Evolutionary conservation across 2,888 invertebrate species (phyloP).

Genomic region (Drosophila leonis): DNA sequence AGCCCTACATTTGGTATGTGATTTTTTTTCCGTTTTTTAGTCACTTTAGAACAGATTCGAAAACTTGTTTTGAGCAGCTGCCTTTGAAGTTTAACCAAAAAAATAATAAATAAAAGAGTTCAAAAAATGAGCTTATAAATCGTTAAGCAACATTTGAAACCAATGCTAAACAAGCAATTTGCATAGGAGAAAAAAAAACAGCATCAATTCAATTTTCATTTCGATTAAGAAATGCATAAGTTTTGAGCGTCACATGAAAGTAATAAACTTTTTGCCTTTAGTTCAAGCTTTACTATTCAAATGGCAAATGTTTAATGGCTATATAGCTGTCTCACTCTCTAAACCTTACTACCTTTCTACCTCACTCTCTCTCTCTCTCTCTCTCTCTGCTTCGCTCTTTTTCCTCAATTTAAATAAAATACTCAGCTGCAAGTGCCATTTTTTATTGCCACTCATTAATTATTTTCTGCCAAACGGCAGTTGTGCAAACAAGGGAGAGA

Average conservation of each 20-base stretch:
- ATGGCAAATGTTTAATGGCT: slow-evolving; percentile 24
- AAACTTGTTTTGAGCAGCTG: slow-evolving; percentile 68
- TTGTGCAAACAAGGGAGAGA: slow-evolving; percentile 63
- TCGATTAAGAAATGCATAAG: slow-evolving; percentile 20
- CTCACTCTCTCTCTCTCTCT: background rate
- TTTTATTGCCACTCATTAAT: slow-evolving; percentile 55
- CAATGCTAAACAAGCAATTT: slow-evolving; percentile 38
- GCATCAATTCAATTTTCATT: slow-evolving; percentile 22
- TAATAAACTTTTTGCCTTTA: background rate
- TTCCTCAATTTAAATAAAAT: slow-evolving; percentile 33
- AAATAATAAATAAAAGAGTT: background rate
- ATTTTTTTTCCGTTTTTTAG: slow-evolving; percentile 6
- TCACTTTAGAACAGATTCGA: slow-evolving; percentile 20
- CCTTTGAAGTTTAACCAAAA: slow-evolving; percentile 34
- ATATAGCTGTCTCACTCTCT: background rate
- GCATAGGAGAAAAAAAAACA: slow-evolving; percentile 12
- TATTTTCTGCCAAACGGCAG: slow-evolving; percentile 49
- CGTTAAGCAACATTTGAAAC: slow-evolving; percentile 43
- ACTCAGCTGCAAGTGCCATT: slow-evolving; percentile 56
- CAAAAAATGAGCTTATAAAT: slow-evolving; percentile 56
- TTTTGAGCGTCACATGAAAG: background rate
- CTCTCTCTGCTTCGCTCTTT: slow-evolving; percentile 1
- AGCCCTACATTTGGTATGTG: slow-evolving; percentile 43
- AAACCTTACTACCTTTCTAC: background rate
- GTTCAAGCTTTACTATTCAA: slow-evolving; percentile 19